Conservation (phyloP, 2,113 vertebrate species). For the Eurystomus gularis region DNA sequence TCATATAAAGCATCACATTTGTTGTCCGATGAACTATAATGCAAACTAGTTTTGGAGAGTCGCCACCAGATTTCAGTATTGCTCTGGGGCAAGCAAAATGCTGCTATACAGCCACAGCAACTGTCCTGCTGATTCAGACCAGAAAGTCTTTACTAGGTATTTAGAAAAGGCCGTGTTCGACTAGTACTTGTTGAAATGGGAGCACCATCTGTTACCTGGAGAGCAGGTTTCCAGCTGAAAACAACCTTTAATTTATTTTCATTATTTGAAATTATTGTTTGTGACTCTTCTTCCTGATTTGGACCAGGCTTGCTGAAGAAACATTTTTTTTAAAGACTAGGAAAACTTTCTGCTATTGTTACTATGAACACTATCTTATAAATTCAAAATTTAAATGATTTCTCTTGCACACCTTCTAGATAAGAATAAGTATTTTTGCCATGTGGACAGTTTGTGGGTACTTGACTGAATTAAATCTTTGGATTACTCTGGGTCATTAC, state of each 20-base stretch:
- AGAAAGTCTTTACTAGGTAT: not conserved
- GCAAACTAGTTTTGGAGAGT: not conserved
- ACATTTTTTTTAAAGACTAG: not conserved
- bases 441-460: not conserved
- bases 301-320: not conserved
- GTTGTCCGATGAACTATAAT: not conserved
- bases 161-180: not conserved
- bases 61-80: not conserved
- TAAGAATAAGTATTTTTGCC: not conserved
- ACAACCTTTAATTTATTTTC: not conserved
- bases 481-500: not conserved
- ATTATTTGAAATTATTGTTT: not conserved
- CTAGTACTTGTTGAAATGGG: not conserved
- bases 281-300: not conserved
- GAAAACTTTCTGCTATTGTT: not conserved
- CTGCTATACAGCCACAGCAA: not conserved
- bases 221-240: not conserved
- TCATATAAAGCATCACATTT: not conserved
- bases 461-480: not conserved
- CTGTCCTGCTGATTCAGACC: not conserved
- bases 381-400: not conserved
- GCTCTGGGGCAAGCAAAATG: not conserved
- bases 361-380: not conserved
- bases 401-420: not conserved
- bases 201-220: not conserved